Evolutionary conservation across 2,888 invertebrate species (phyloP).

Genomic region (Scaptomyza caliginosa): DNA sequence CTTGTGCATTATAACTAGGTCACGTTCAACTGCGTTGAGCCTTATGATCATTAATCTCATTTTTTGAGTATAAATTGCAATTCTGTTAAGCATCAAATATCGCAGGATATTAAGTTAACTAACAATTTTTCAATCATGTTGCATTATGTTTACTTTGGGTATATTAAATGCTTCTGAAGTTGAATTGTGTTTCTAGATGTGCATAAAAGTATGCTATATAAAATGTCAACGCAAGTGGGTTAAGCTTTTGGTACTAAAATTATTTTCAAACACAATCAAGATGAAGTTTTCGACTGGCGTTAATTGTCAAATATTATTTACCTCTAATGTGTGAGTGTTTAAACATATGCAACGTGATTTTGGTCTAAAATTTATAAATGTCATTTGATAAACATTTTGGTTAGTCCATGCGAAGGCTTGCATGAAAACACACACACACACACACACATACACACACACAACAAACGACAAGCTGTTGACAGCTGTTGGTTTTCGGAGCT

Average conservation of each 20-base stretch:
- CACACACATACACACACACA: conserved; percentile 6
- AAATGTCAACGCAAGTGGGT: too few species aligned
- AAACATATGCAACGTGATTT: conserved; percentile 27
- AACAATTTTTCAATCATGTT: background rate
- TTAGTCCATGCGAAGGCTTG: background rate
- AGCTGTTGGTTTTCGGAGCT: conserved; percentile 65
- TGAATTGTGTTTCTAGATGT: background rate
- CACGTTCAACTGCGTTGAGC: conserved; percentile 34
- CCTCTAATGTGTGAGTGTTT: conserved; percentile 25
- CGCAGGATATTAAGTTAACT: background rate
- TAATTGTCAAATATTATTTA: conserved; percentile 61
- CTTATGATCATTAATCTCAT: background rate
- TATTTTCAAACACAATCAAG: conserved; percentile 6
- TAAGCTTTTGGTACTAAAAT: conserved; percentile 1
- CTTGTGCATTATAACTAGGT: conserved; percentile 40
- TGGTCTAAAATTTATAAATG: conserved; percentile 50
- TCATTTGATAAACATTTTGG: conserved; percentile 56
- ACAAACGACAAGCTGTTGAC: conserved; percentile 65
- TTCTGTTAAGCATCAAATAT: background rate
- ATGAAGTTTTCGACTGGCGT: conserved; percentile 20
- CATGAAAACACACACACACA: background rate
- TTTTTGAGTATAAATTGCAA: background rate
- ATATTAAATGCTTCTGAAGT: too few species aligned
- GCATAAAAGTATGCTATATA: background rate
- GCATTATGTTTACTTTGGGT: too few species aligned